Base-by-base conservation (phyloP, 2,113 vertebrate species). In the Crotophaga sulcirostris region DNA sequence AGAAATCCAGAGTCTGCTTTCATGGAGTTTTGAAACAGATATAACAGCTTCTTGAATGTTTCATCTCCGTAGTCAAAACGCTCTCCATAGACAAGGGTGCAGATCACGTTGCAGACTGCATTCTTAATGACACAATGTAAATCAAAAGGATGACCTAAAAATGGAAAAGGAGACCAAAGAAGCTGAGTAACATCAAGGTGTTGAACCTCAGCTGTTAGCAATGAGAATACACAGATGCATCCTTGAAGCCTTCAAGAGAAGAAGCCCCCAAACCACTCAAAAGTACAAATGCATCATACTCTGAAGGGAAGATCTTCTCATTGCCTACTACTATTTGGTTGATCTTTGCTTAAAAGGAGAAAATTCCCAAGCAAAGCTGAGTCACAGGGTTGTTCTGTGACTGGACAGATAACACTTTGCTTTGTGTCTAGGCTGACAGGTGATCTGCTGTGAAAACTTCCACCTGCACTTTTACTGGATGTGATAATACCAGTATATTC, bases 101-200 rank as follows among this genome's bases (percentile, higher is more conserved):
- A 78, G 54, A 98, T 98, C 21, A 98, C 33, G 0, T 98, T 98
- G 90, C 89, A 87, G 73, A 96, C 82, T 3, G 97, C 97, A 14
- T 96, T 97, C 36, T 70, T 92, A 66, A 98, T 3, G 33, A 66
- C 47, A 25, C 14, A 2, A 4, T 1, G 67, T 44, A 97, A 87
- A 62, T 96, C 23, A 1, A 98, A 97, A 44, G 97, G 67, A n/a
- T 5, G 66, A 29, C 97, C 98, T 98, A 67, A 38, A 89, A 85
- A 63, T 29, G 36, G 58, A 36, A 73, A 80, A 33, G 42, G 63
- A 81, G 17, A 88, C 26, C 42, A 74, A 58, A 40, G 79, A 88
- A 87, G 40, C 28, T 66, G n/a, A 73, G 51, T 54, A 62, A 51
- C 17, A 54, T 42, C 63, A 45, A 58, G 34, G 25, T 73, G 18